Evolutionary conservation across 2,797 vertebrate species (phyloP), one percentile per base, ranked within the genome.

Genomic region (Percopsis omiscomaycus): DNA sequence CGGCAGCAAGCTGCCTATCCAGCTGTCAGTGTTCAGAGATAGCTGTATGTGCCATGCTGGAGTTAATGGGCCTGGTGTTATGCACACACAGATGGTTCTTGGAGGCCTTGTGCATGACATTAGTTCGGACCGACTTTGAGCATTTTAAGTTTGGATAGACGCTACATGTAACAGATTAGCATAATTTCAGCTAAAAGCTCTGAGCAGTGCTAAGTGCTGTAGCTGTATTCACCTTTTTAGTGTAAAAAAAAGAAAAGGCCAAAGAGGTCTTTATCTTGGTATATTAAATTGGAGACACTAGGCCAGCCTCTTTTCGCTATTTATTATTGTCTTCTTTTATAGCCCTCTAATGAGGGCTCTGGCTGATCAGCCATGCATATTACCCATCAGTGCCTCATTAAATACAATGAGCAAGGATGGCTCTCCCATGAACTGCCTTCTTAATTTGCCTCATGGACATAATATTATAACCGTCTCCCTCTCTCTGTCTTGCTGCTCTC

Each of bases 321-420:
- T 90, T 92, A 88, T 89, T 89, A 89, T 88, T 89, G 88, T 91
- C 90, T 89, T 90, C 87, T 86, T 89, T 88, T 89, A 84, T 84
- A 76, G 85, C 74, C 79, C 83, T 89, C 85, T 93, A 94, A 93
- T 92, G 90, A 93, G 92, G 80, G 83, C 85, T 89, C 84, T 88
- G 83, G 88, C 86, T 91, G 91, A 92, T 92, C 91, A 89, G 84
- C 89, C 89, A 91, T 89, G 89, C 89, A 87, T 91, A 92, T 91
- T 92, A 91, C 87, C 88, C 91, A 91, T 92, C 90, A 91, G 90
- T 89, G 91, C 85, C 92, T 92, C 92, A 92, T 93, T 93, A 92
- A 89, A 85, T 88, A 86, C 87, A 88, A 90, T 88, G 87, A 92
- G 88, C 87, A 82, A 80, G 84, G 86, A 88, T 88, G 83, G 83